phyloP scores from a whole-genome alignment of 1,140 invertebrate species.

The Sinonovacula constricta region DNA sequence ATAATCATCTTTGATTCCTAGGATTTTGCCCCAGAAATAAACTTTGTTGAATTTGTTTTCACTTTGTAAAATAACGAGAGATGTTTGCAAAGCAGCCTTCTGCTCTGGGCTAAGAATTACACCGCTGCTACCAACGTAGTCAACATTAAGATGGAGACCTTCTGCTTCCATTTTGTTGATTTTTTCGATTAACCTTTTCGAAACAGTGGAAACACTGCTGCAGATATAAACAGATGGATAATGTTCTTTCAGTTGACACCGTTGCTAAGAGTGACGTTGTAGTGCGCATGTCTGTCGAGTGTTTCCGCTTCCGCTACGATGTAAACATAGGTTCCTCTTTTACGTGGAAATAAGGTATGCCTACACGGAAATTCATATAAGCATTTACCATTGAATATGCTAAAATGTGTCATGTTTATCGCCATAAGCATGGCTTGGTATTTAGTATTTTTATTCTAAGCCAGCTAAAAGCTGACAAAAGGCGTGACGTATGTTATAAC shows the following conservation, averaged over 20 bases:
- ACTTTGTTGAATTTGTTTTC: constrained; percentile 78
- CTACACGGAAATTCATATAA: too few species aligned
- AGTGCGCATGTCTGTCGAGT: constrained; percentile 15
- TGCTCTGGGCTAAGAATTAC: constrained; percentile 77
- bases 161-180: constrained; percentile 73
- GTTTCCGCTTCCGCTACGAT: constrained; percentile 49
- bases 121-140: constrained; percentile 77
- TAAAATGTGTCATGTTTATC: too few species aligned
- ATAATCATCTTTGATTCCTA: constrained; percentile 78
- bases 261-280: constrained; percentile 52
- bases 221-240: constrained; percentile 10
- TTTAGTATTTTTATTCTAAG: too few species aligned
- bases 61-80: constrained; percentile 76
- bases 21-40: constrained; percentile 79
- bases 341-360: too few species aligned
- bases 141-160: constrained; percentile 73
- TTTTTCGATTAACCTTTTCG: neutral
- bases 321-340: too few species aligned
- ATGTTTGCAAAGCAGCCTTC: constrained; percentile 77
- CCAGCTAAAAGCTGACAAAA: too few species aligned
- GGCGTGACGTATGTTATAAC: too few species aligned
- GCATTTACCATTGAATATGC: too few species aligned
- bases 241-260: constrained; percentile 34
- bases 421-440: too few species aligned
- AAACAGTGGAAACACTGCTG: constrained; percentile 1